Conservation (phyloP, 2,888 invertebrate species). For the Nephrotoma flavescens region DNA sequence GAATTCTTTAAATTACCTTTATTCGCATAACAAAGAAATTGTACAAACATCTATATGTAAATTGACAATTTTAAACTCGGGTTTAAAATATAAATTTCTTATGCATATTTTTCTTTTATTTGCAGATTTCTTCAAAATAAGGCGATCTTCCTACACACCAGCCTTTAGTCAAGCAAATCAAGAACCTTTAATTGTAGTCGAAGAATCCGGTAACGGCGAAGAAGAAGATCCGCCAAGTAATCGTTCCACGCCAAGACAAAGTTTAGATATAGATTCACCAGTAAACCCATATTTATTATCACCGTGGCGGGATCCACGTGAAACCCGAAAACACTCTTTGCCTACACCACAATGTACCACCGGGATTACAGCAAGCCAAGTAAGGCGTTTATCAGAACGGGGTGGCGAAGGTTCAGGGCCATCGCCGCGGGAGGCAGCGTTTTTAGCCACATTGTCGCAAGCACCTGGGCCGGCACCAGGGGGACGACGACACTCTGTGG, state of each 20-base stretch:
- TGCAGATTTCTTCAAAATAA: conserved; percentile 34
- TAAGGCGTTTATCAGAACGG: conserved; percentile 64
- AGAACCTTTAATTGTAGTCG: conserved; percentile 72
- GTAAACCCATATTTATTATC: conserved; percentile 69
- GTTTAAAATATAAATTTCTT: background rate
- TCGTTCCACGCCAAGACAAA: conserved; percentile 39
- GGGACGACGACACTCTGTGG: conserved; percentile 71
- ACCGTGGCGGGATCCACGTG: conserved; percentile 59
- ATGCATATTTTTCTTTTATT: background rate
- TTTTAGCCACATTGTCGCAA: conserved; percentile 68
- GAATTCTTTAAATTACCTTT: too few relatives aligned
- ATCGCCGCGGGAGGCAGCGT: conserved; percentile 67
- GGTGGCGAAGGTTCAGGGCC: conserved; percentile 59
- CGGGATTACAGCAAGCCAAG: conserved; percentile 77
- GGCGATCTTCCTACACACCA: conserved; percentile 52
- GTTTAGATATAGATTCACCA: conserved; percentile 61
- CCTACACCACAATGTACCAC: conserved; percentile 73
- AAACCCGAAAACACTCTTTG: conserved; percentile 65
- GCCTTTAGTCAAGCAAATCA: conserved; percentile 40
- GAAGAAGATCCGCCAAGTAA: conserved; percentile 40
- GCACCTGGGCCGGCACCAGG: conserved; percentile 52
- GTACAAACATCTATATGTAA: background rate
- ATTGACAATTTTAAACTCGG: background rate
- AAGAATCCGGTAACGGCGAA: conserved; percentile 54
- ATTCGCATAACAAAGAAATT: background rate